Percentiles rank a stretch among this genome's conserved stretches.
Evolutionary conservation across 2,797 vertebrate genomes (phyloP).

Genomic region (Podargus strigoides): DNA sequence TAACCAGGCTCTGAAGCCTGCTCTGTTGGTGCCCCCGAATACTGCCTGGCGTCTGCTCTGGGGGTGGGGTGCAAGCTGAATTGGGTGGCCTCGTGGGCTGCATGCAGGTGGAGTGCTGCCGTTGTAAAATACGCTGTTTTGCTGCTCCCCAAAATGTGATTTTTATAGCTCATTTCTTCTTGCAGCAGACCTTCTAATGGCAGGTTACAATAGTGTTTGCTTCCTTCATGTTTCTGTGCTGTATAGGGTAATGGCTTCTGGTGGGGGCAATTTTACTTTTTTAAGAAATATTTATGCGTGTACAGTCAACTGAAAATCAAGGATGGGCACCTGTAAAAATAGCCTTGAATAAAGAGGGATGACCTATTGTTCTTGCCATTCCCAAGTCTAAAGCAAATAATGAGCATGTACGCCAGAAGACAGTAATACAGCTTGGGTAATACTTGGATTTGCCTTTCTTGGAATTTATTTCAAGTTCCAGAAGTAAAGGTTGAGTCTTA

Average conservation of each 20-base stretch:
- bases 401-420: not conserved
- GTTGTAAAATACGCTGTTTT: fast-evolving
- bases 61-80: not conserved
- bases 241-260: not conserved
- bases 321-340: not conserved
- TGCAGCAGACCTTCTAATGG: not conserved
- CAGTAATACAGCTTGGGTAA: not conserved
- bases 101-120: fast-evolving
- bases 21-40: not conserved
- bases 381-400: not conserved
- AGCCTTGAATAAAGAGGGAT: not conserved
- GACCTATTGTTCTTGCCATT: not conserved
- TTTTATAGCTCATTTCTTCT: not conserved
- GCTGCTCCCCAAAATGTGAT: not conserved
- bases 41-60: not conserved
- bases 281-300: not conserved
- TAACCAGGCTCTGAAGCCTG: not conserved
- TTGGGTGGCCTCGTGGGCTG: not conserved
- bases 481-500: not conserved
- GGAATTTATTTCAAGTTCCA: not conserved
- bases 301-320: not conserved
- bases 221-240: not conserved
- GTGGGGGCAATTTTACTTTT: not conserved
- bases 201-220: not conserved
- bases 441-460: not conserved